phyloP scores from a whole-genome alignment of 1,140 invertebrate genomes.

The Bicyclus anynana region DNA sequence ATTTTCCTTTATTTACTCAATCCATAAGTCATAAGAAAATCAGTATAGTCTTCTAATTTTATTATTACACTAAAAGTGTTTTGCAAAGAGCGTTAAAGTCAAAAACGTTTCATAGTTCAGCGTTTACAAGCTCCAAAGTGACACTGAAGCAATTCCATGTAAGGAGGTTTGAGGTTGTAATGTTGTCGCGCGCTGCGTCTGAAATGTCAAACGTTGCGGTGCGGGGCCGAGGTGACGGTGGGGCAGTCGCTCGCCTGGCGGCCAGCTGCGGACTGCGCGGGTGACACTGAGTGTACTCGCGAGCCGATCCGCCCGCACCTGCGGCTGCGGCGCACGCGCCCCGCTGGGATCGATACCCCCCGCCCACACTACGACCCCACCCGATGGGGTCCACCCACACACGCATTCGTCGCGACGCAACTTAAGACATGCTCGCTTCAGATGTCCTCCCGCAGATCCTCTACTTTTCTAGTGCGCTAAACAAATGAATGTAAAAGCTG shows the following conservation, averaged over 20 bases:
- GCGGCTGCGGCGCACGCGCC: constrained; percentile 64
- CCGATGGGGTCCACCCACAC: constrained; percentile 43
- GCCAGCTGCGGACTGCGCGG: constrained; percentile 69
- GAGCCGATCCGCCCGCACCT: constrained; percentile 45
- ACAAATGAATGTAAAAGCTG: constrained; percentile 23
- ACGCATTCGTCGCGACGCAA: constrained; percentile 48
- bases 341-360: constrained; percentile 69
- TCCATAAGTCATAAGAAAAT: constrained; percentile 8
- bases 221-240: constrained; percentile 14
- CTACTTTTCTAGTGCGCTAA: constrained; percentile 22
- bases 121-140: constrained; percentile 41
- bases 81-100: neutral
- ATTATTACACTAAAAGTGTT: constrained; percentile 1
- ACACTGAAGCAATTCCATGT: constrained; percentile 61
- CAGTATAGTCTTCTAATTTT: neutral
- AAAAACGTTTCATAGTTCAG: neutral
- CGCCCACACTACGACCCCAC: constrained; percentile 54
- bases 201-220: constrained; percentile 60
- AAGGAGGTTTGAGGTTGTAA: constrained; percentile 8
- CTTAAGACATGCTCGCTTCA: constrained; percentile 47
- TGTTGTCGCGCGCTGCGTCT: constrained; percentile 47
- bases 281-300: constrained; percentile 39
- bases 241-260: constrained; percentile 55
- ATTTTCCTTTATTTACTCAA: constrained; percentile 9
- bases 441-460: constrained; percentile 28